Conservation (phyloP, 2,888 invertebrate species). For the Chrysotoxum bicinctum region DNA sequence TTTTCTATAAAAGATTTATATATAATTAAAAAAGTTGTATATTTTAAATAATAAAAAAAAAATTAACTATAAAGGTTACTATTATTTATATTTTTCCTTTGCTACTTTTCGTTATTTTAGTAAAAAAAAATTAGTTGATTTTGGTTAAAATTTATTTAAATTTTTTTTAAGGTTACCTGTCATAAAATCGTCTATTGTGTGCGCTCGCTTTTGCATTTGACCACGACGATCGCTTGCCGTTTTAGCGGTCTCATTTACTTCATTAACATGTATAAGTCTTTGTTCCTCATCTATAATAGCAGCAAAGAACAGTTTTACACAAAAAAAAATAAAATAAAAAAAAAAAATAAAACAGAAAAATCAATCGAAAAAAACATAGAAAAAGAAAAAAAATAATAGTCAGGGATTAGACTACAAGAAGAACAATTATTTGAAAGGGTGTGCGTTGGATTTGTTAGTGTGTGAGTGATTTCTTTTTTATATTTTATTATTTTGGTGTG, state of each 20-base stretch:
- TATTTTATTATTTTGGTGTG: constrained; percentile 22
- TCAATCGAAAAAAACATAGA: constrained; percentile 16
- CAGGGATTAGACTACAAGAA: constrained; percentile 66
- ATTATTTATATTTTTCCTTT: constrained; percentile 31
- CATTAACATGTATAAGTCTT: constrained; percentile 75
- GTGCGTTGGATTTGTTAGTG: constrained; percentile 60
- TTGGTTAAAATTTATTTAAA: constrained; percentile 10
- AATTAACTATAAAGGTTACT: background rate
- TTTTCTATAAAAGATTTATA: constrained; percentile 29
- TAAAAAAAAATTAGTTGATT: constrained; percentile 29
- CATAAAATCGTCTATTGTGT: constrained; percentile 77
- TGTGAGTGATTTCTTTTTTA: constrained; percentile 40
- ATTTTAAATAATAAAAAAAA: constrained; percentile 10
- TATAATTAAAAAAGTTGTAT: constrained; percentile 1
- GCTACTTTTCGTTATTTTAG: constrained; percentile 49
- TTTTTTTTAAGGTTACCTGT: constrained; percentile 74
- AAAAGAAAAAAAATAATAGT: constrained; percentile 48
- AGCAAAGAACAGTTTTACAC: constrained; percentile 67
- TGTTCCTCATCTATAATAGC: constrained; percentile 76
- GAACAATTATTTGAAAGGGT: constrained; percentile 63
- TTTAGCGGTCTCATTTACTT: constrained; percentile 73
- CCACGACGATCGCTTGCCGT: constrained; percentile 74
- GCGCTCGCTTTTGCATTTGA: constrained; percentile 76
- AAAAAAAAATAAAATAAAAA: constrained; percentile 36
- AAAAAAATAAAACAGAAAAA: constrained; percentile 16